These are phyloP conservation scores for Dastarcus helophoroides DNA, from an alignment of 2,888 invertebrate genomes.

Conservation along the genomic window DNA sequence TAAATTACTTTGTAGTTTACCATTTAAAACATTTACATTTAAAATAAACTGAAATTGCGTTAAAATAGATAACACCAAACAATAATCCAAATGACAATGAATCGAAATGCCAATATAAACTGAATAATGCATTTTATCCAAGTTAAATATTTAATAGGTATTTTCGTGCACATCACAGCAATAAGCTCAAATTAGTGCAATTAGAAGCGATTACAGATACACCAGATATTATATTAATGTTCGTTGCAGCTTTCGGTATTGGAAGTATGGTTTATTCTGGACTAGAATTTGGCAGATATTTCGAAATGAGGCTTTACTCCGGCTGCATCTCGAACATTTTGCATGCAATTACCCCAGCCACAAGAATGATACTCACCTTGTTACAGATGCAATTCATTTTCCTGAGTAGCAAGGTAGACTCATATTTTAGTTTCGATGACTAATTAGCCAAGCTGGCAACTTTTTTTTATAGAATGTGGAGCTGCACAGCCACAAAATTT, in stretches of 20 bases:
- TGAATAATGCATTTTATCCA: too few relatives aligned
- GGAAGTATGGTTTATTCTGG: constrained; percentile 97
- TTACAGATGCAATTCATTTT: constrained; percentile 92
- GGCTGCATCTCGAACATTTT: constrained; percentile 51
- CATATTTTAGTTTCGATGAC: too few relatives aligned
- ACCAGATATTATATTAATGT: too few relatives aligned
- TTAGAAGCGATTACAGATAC: constrained; percentile 8
- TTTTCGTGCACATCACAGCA: too few relatives aligned
- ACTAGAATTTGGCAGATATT: constrained; percentile 88
- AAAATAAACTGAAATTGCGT: too few relatives aligned
- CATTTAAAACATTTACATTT: too few relatives aligned
- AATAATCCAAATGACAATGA: too few relatives aligned
- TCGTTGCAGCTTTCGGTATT: constrained; percentile 80
- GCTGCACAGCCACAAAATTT: constrained; percentile 52
- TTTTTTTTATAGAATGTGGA: constrained; percentile 40
- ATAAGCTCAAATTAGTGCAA: too few relatives aligned
- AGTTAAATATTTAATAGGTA: too few relatives aligned
- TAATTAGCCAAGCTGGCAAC: not conserved
- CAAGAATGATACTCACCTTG: constrained; percentile 73
- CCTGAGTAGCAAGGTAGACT: constrained; percentile 63
- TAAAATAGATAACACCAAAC: too few relatives aligned
- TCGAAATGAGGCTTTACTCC: constrained; percentile 71
- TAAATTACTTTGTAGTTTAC: constrained; percentile 44
- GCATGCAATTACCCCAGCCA: constrained; percentile 69
- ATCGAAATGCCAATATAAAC: too few relatives aligned